Percentiles rank a stretch among this genome's conserved stretches.
Evolutionary conservation across 2,797 vertebrate species (phyloP).

Genomic region (Agapornis canus): DNA sequence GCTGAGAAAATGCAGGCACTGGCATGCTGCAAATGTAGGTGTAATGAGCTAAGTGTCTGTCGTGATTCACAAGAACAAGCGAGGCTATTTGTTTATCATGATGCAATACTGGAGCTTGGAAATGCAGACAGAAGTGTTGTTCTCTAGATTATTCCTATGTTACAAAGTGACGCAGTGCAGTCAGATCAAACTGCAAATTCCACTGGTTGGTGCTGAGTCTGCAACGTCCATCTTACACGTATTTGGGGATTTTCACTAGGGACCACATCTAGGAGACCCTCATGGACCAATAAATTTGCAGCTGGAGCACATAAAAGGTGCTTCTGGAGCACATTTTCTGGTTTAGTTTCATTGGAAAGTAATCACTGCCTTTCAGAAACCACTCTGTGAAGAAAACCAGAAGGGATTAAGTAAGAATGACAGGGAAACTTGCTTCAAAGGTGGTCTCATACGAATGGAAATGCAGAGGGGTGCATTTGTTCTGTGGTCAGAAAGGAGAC

Average conservation of each 20-base stretch:
- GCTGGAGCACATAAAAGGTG: not conserved
- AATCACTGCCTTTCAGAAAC: not conserved
- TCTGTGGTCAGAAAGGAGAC: not conserved
- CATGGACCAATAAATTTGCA: not conserved
- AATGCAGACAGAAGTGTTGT: too few relatives aligned
- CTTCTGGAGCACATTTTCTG: not conserved
- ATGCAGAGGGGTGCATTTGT: fast-evolving
- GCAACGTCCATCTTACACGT: fast-evolving
- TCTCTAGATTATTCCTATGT: fast-evolving
- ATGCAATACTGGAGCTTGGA: not conserved
- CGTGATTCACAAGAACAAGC: not conserved
- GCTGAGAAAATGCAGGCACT: not conserved
- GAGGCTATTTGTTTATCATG: not conserved
- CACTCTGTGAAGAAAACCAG: too few relatives aligned
- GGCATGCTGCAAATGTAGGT: not conserved
- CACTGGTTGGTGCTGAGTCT: not conserved
- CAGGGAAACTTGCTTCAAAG: not conserved
- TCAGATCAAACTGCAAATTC: not conserved
- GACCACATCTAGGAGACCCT: not conserved
- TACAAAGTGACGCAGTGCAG: not conserved
- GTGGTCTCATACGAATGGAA: not conserved
- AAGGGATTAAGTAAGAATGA: not conserved
- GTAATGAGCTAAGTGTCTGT: not conserved
- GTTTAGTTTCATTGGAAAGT: not conserved
- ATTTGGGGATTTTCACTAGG: not conserved